These are phyloP conservation scores for Pogonocichla stellata DNA, from an alignment of 2,113 vertebrate species.

Conservation along the genomic window DNA sequence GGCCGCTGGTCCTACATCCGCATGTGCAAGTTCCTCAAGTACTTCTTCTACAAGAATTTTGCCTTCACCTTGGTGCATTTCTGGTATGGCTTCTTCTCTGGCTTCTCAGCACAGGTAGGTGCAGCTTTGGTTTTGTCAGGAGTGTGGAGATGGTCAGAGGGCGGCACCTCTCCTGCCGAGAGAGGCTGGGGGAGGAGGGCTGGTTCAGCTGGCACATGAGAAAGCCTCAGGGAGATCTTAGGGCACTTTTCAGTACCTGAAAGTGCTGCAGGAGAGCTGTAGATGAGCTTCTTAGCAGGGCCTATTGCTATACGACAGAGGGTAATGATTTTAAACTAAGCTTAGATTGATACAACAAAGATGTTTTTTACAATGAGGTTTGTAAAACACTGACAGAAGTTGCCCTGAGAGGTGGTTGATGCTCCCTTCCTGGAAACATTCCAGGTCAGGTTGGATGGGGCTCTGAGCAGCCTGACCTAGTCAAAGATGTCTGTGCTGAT, in stretches of 20 bases:
- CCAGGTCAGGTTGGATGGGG: not conserved
- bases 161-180: not conserved
- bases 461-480: not conserved
- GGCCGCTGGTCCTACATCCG: constrained; percentile 96
- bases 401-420: not conserved
- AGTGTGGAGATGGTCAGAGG: not conserved
- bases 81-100: constrained; percentile 95
- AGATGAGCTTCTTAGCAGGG: not conserved
- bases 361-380: not conserved
- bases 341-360: not conserved
- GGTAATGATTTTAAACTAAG: not conserved
- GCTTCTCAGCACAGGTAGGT: constrained; percentile 94
- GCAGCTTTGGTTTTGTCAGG: not conserved
- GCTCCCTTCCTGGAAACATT: not conserved
- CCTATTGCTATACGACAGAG: fast-evolving
- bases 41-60: constrained; percentile 99
- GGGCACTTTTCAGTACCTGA: not conserved
- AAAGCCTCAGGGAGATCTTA: not conserved
- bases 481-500: not conserved
- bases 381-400: not conserved
- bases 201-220: not conserved
- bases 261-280: not conserved
- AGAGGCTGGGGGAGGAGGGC: not conserved
- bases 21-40: constrained; percentile 96
- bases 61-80: constrained; percentile 93